Base-by-base conservation (phyloP, 1,140 invertebrate genomes). In the Nasonia vitripennis region DNA sequence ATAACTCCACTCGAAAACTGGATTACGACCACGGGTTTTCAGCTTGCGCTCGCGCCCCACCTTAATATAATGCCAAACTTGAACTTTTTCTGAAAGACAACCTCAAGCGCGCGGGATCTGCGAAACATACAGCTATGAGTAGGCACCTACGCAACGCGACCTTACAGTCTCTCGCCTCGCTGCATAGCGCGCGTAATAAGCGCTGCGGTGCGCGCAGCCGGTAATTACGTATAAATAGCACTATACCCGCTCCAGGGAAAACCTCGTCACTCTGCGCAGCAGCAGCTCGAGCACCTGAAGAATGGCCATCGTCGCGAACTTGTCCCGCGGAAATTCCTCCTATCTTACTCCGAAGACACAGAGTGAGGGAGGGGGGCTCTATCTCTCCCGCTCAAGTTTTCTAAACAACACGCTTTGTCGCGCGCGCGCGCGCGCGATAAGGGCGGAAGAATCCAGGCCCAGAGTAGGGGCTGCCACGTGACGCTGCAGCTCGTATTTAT, bases 221-320 rank as follows among this genome's bases (percentile, higher is more conserved):
- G 55, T 79, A 79, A 79, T 79, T 79, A 67, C 78, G 23, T 79
- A 79, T 79, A 79, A 79, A 62, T 79, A 79, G 51, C 73, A 20
- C 20, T 34, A 41, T 17, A 34, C 73, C 20, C 27, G 73, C 73
- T 75, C 37, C 37, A 37, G 73, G 31, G 37, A 78, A 51, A 20
- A 14, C 11, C n/a, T 78, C 45, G 75, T 34, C 11, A n/a, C n/a
- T 10, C 75, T 45, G 7, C 7, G 3, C 4, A 34, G 74, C 17
- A 41, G 37, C 70, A 12, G 23, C 31, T 75, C 12, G 73, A 75
- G 5, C 6, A 45, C 20, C 73, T 75, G 75, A 48, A 78, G n/a
- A 78, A 74, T 74, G 37, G 71, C 31, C 14, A 74, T 74, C 27
- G 37, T 17, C 27, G 73, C 73, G 23, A 31, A 71, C 9, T 14